These are phyloP conservation scores for Onychomys torridus DNA, from an alignment of 2,797 vertebrate species.

Conservation along the genomic window DNA sequence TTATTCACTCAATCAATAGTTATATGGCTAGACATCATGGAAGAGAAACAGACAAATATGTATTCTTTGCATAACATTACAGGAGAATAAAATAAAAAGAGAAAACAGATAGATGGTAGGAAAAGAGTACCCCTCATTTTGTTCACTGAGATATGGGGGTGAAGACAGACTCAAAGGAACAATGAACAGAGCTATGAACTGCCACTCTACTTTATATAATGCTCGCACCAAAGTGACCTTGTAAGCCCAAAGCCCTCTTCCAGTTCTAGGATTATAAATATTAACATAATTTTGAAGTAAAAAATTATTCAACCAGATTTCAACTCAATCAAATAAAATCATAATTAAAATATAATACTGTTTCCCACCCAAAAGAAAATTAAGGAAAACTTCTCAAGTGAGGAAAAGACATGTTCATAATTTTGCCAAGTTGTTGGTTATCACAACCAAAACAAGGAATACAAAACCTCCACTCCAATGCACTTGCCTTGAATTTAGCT, in stretches of 20 bases:
- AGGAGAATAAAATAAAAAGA: not conserved
- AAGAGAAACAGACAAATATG: not conserved
- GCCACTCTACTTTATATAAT: not conserved
- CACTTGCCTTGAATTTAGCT: slow-evolving; percentile 40
- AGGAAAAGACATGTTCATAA: not conserved
- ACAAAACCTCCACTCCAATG: not conserved
- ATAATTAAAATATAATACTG: not conserved
- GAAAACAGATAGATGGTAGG: not conserved
- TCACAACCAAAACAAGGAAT: slow-evolving; percentile 12
- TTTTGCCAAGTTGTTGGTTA: slow-evolving; percentile 31
- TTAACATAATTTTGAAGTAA: slow-evolving; percentile 19
- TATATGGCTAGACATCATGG: not conserved
- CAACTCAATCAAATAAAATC: not conserved
- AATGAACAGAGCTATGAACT: not conserved
- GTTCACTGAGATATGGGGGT: not conserved
- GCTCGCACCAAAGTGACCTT: not conserved
- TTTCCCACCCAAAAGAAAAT: not conserved
- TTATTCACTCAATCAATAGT: not conserved
- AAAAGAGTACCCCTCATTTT: not conserved
- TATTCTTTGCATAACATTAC: not conserved
- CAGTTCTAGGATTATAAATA: not conserved
- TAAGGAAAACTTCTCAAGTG: not conserved
- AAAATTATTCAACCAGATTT: not conserved
- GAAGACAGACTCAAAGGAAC: not conserved
- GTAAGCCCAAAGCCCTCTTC: not conserved